Evolutionary conservation across 2,888 invertebrate genomes (phyloP).

Genomic region (Eristalinus sepulchralis): DNA sequence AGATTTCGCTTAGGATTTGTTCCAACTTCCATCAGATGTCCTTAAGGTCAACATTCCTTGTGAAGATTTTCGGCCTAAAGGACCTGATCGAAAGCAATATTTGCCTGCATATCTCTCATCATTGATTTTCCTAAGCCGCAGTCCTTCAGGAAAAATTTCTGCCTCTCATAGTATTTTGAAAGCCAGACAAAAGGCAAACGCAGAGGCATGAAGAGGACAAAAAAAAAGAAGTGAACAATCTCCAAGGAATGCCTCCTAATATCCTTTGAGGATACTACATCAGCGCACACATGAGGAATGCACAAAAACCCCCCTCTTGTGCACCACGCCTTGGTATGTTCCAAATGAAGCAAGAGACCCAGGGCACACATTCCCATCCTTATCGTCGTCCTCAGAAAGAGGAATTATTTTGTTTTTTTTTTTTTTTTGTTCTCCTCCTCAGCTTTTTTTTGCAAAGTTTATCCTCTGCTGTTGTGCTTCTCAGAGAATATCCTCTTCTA

Average conservation of each 20-base stretch:
- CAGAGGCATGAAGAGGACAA: background rate
- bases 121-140: too few species aligned
- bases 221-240: background rate
- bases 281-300: background rate
- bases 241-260: background rate
- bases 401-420: background rate
- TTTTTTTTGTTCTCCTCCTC: background rate
- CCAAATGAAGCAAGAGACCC: background rate
- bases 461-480: background rate
- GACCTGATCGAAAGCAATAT: too few species aligned
- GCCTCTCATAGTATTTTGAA: too few species aligned
- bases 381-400: background rate
- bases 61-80: too few species aligned
- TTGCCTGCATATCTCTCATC: too few species aligned
- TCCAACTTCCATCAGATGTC: too few species aligned
- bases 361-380: background rate
- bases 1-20: too few species aligned
- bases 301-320: background rate
- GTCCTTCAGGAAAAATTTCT: too few species aligned
- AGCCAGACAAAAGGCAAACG: too few species aligned
- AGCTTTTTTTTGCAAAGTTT: background rate
- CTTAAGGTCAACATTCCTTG: too few species aligned
- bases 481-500: background rate
- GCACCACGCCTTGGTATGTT: background rate
- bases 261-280: background rate